Conservation (phyloP, 2,113 vertebrate genomes). For the Platycercus adscitus region DNA sequence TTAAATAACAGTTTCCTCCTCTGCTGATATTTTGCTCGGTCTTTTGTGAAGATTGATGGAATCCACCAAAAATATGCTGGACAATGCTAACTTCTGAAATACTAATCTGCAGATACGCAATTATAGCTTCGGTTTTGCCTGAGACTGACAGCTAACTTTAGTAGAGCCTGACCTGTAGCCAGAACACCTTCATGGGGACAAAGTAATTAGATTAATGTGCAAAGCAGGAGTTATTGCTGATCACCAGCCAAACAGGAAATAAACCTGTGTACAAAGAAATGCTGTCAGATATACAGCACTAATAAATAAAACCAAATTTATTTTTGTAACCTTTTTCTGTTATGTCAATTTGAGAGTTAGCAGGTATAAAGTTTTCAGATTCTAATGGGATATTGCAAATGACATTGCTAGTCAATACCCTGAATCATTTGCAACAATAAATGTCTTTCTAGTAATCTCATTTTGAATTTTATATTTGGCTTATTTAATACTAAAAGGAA, state of each 20-base stretch:
- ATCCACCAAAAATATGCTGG: background rate
- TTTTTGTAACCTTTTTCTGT: background rate
- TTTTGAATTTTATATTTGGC: background rate
- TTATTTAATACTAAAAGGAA: background rate
- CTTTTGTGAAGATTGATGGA: background rate
- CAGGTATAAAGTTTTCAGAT: background rate
- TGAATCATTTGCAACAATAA: background rate
- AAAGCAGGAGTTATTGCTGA: background rate
- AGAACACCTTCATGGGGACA: background rate
- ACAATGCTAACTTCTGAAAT: background rate
- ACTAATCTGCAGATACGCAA: background rate
- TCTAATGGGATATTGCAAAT: background rate
- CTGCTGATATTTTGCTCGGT: background rate
- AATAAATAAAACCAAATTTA: background rate
- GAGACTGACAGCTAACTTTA: background rate
- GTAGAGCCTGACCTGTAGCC: background rate
- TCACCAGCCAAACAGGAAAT: background rate
- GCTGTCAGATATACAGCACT: background rate
- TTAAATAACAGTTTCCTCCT: background rate
- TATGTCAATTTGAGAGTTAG: background rate
- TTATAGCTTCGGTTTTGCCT: background rate
- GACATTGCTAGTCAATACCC: background rate
- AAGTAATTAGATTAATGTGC: background rate
- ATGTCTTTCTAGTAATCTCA: background rate
- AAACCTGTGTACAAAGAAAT: background rate